A percentile compares a stretch with the other conserved stretches of the same genome.
Conservation (phyloP, 23 tunicate species). For the Ascidia mentula region DNA sequence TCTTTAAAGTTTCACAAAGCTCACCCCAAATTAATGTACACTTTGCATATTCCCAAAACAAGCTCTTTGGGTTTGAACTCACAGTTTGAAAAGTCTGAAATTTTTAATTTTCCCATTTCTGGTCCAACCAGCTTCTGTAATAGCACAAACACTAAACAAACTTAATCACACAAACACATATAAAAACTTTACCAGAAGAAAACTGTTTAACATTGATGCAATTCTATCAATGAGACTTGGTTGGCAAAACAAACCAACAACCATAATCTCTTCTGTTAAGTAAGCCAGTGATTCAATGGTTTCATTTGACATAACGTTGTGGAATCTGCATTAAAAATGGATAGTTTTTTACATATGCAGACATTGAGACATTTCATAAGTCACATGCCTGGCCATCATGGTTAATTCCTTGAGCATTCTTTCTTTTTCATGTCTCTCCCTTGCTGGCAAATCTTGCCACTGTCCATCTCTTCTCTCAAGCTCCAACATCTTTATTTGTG, state of each 20-base stretch:
- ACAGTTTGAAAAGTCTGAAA: conserved; percentile 46
- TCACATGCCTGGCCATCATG: conserved; percentile 18
- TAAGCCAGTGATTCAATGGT: conserved; percentile 46
- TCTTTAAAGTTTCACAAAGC: not conserved
- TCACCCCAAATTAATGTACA: conserved; percentile 41
- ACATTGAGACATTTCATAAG: not conserved
- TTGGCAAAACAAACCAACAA: conserved; percentile 51
- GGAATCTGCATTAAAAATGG: conserved; percentile 24
- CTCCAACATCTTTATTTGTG: conserved; percentile 40
- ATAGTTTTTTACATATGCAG: not conserved
- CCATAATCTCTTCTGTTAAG: conserved; percentile 19
- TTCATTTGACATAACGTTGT: conserved; percentile 63
- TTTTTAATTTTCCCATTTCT: conserved; percentile 41
- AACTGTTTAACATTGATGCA: conserved; percentile 71
- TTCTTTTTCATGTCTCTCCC: conserved; percentile 51
- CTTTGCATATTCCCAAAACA: conserved; percentile 39
- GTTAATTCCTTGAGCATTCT: conserved; percentile 20
- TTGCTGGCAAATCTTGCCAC: conserved; percentile 44
- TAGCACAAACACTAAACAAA: not conserved
- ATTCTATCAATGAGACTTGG: conserved; percentile 51
- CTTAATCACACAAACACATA: not conserved
- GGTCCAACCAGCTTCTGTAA: conserved; percentile 57
- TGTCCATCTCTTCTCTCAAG: conserved; percentile 35
- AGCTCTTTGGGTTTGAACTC: conserved; percentile 61
- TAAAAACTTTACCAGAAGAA: conserved; percentile 29